Evolutionary conservation across 2,797 vertebrate species (phyloP), one percentile per base, ranked within the genome.

Genomic region (Allobates femoralis): DNA sequence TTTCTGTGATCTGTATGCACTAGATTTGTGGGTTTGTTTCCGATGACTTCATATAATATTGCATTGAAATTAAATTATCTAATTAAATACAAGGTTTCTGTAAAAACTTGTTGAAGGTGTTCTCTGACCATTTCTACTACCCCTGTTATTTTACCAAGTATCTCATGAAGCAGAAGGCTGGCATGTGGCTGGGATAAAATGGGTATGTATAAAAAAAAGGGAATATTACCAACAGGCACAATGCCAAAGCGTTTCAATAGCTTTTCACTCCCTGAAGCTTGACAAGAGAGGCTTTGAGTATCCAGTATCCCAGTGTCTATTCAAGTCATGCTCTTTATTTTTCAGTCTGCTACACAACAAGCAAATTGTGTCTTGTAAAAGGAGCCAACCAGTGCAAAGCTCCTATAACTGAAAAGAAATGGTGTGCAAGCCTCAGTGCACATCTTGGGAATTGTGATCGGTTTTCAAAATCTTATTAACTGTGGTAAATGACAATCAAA

Each of bases 281-380:
- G 58, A 37, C 34, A 46, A n/a, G 37, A 56, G 53, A 53, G 41
- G 58, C 30, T 18, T 79, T 60, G 56, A 79, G 46, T 64, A 64
- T 79, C 58, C 50, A 3, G 32, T 78, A 32, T 78, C 28, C 55
- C 8, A n/a, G 23, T 46, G 8, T 30, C 56, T 26, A 60, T 79
- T 79, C 58, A 64, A 64, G 34, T 14, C 55, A 41, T 79, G 56
- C 11, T 37, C 55, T 79, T 79, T 64, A 60, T 79, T 79, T 46
- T 46, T 37, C 56, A 79, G 78, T 41, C 56, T 60, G 53, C 77
- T 50, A 64, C 34, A 79, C 18, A 60, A 60, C 53, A 60, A 41
- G 56, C 78, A 79, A 41, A 79, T 79, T 12, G 10, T 55, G 10
- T 77, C 50, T 56, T 32, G 75, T 53, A 11, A 30, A 76, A 23